phyloP scores from a whole-genome alignment of 2,113 vertebrate species.

The Eidolon helvum region DNA sequence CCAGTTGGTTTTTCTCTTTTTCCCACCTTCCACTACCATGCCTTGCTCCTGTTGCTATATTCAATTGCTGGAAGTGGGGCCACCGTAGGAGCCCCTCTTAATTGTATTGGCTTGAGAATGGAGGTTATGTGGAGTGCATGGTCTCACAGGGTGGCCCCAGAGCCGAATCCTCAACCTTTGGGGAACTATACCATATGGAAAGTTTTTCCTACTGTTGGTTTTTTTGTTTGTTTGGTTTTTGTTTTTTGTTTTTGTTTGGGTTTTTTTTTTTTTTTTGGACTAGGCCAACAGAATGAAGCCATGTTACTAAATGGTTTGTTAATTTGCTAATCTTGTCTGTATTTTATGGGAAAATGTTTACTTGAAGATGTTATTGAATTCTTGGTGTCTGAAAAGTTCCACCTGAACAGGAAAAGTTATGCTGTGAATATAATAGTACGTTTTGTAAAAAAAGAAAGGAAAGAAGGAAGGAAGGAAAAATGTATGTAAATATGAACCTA shows the following conservation, averaged over 20 bases:
- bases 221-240: neutral
- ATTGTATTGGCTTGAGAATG: constrained; percentile 50
- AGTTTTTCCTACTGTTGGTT: neutral
- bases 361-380: neutral
- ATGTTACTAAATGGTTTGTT: neutral
- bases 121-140: constrained; percentile 40
- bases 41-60: neutral
- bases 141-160: constrained; percentile 50
- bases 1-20: neutral
- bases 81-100: constrained; percentile 6
- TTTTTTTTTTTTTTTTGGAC: neutral
- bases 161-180: constrained; percentile 31
- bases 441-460: neutral
- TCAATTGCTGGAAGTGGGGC: constrained; percentile 65
- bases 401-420: neutral
- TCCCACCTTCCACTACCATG: neutral
- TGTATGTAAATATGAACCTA: neutral
- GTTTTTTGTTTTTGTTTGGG: neutral
- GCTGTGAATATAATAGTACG: neutral
- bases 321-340: neutral
- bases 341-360: neutral
- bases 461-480: neutral
- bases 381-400: neutral
- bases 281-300: neutral
- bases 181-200: neutral